Evolutionary conservation across 2,797 vertebrate genomes (phyloP).

Genomic region (Parambassis ranga): DNA sequence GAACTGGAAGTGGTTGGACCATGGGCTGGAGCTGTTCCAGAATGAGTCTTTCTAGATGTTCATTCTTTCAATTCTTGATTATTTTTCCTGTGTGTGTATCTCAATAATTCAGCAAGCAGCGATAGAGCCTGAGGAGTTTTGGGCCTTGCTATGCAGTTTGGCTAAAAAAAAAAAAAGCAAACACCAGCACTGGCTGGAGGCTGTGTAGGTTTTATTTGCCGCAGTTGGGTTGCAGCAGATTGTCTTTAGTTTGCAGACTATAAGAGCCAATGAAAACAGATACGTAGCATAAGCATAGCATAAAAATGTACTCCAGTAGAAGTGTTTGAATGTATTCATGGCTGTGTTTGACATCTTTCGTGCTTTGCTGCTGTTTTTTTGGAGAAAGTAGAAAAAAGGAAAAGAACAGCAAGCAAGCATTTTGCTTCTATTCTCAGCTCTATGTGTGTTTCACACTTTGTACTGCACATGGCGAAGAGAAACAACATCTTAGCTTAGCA

Average conservation of each 20-base stretch:
- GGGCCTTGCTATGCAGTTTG: background rate
- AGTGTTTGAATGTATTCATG: background rate
- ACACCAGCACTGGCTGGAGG: slow-evolving; percentile 8
- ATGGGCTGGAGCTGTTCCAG: too few species aligned
- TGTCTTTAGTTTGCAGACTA: background rate
- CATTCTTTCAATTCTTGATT: background rate
- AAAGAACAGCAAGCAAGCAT: background rate
- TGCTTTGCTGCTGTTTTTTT: background rate
- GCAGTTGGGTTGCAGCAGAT: background rate
- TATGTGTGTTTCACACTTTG: background rate
- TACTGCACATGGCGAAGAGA: background rate
- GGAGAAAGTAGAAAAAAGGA: background rate
- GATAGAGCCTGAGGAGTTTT: slow-evolving; percentile 7
- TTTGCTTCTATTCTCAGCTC: background rate
- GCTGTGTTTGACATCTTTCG: background rate
- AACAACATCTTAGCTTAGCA: background rate
- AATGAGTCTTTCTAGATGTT: too few species aligned
- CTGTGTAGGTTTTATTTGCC: slow-evolving; percentile 11
- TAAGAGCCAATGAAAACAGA: background rate
- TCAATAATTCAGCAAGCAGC: slow-evolving; percentile 43
- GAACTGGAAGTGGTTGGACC: too few species aligned
- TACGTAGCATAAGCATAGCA: too few species aligned
- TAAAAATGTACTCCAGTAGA: background rate
- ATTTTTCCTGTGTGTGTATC: background rate
- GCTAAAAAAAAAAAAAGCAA: slow-evolving; percentile 25